Conservation (phyloP, 2,113 vertebrate species). For the Phocoena sinus region DNA sequence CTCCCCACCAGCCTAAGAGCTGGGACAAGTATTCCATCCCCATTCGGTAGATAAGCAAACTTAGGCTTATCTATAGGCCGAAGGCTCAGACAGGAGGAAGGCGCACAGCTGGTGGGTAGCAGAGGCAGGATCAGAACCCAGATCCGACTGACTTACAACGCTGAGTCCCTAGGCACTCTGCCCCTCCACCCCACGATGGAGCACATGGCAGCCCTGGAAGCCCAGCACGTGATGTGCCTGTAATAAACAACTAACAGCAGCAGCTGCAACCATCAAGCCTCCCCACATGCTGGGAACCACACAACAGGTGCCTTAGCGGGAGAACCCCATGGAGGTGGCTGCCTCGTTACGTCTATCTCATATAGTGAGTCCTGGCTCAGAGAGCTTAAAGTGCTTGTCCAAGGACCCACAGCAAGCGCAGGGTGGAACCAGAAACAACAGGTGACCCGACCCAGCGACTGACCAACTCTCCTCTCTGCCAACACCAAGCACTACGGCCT, state of each 20-base stretch:
- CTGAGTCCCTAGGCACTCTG: not conserved
- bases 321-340: accelerated
- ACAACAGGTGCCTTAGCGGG: accelerated
- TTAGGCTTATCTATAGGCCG: too few species aligned
- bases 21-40: not conserved
- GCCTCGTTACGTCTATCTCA: not conserved
- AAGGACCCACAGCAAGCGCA: not conserved
- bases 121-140: not conserved
- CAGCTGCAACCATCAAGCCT: not conserved
- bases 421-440: not conserved
- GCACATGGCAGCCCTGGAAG: not conserved
- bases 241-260: too few species aligned
- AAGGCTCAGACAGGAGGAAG: not conserved
- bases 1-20: too few species aligned
- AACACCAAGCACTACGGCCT: accelerated
- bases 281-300: not conserved
- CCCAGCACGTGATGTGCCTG: accelerated
- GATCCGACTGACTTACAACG: not conserved
- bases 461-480: not conserved
- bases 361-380: not conserved
- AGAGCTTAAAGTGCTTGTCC: not conserved
- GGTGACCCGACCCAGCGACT: not conserved
- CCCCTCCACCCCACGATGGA: not conserved
- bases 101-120: accelerated
- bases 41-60: not conserved